Percentiles rank a stretch among this genome's conserved stretches.
Conservation (phyloP, 2,797 vertebrate genomes). For the Lycodopsis pacificus region DNA sequence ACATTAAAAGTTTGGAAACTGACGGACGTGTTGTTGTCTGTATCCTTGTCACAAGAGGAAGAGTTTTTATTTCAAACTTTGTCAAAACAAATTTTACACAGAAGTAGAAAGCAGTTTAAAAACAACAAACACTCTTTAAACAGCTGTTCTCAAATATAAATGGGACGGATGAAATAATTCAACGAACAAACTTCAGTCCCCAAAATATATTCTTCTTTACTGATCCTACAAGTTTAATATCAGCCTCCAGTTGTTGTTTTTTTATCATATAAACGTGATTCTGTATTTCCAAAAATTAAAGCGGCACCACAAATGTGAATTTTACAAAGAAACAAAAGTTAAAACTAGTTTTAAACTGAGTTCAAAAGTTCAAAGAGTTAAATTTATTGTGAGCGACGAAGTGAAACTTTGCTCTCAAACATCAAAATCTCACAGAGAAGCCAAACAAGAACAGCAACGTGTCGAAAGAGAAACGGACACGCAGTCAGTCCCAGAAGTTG, state of each 20-base stretch:
- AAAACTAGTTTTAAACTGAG: too few species aligned
- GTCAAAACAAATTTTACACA: background rate
- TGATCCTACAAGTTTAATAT: background rate
- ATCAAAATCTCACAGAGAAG: background rate
- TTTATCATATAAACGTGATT: background rate
- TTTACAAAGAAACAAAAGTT: background rate
- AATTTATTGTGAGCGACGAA: background rate
- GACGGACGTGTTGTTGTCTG: slow-evolving; percentile 17
- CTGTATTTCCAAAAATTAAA: background rate
- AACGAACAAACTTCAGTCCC: background rate
- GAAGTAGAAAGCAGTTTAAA: background rate
- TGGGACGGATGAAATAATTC: background rate
- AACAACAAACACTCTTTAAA: background rate
- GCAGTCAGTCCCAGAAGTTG: background rate
- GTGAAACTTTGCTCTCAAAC: background rate
- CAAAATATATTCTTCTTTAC: background rate
- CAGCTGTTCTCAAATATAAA: background rate
- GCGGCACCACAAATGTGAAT: background rate
- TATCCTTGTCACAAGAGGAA: background rate
- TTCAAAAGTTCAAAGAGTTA: background rate
- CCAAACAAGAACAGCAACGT: background rate
- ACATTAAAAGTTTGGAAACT: slow-evolving; percentile 76
- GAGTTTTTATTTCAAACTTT: background rate
- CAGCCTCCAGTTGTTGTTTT: too few species aligned
- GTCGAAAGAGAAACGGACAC: background rate